Base-by-base conservation (phyloP, 1,140 invertebrate species). In the Drosophila serrata region DNA sequence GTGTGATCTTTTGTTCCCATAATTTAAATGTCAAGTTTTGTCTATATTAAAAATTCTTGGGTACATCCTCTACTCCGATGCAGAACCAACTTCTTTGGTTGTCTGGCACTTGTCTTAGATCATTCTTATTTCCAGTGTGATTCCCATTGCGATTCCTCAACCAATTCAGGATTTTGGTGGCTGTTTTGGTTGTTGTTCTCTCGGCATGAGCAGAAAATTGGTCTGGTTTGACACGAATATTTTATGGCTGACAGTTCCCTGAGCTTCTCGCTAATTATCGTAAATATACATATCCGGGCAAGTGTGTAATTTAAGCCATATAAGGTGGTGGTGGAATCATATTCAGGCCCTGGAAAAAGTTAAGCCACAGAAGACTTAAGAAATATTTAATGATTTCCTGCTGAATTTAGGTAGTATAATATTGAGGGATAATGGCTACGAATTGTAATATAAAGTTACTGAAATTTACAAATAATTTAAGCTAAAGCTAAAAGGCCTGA, bases 1-100 rank as follows among this genome's bases (percentile, higher is more conserved):
- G 40, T 78, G 75, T 63, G 75, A 78, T 78, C 67, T 73, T 73
- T 68, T 57, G 69, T 88, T 90, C 85, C 85, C 85, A 88, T 90
- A 88, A 88, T 88, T 88, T 88, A 90, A 75, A 69, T 84, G 85
- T 90, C 85, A 84, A 90, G 85, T 73, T 90, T 88, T 78, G 77
- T 88, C 85, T 90, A 88, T 90, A 88, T 81, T 88, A 67, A 88
- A 90, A 90, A 90, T 85, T 81, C 43, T 75, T 39, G 15, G 62
- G 45, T 62, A 63, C 53, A 35, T 37, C 69, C 51, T 24, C 24
- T 56, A 37, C 56, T 9, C 39, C 35, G 15, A 22, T 56, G 15
- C 17, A 46, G 33, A 37, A 35, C 37, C 37, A 57, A 46, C 42
- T 65, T 61, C 19, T 43, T 35, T 39, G 48, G 55, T 53, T 75